These are phyloP conservation scores for Acestrorhynchus altus DNA, from an alignment of 2,797 vertebrate species.

Conservation along the genomic window DNA sequence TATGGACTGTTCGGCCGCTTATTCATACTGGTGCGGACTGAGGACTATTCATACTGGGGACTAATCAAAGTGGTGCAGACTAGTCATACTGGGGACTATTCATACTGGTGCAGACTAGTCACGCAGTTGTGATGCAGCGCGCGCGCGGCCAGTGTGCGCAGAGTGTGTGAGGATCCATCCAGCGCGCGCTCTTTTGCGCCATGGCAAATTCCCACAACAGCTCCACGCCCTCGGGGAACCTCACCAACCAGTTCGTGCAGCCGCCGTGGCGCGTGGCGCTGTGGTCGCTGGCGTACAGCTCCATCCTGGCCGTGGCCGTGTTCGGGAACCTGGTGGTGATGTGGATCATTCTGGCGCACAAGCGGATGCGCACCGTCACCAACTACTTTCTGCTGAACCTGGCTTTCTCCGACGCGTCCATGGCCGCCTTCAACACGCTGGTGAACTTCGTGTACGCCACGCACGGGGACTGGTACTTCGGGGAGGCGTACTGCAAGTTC, in stretches of 20 bases:
- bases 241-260: slow-evolving; percentile 91
- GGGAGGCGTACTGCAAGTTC: slow-evolving; percentile 94
- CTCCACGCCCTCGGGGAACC: slow-evolving; percentile 77
- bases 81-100: too few species aligned
- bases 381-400: slow-evolving; percentile 96
- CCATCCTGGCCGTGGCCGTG: slow-evolving; percentile 90
- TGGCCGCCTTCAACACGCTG: slow-evolving; percentile 95
- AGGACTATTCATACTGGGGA: too few species aligned
- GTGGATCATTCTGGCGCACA: slow-evolving; percentile 98
- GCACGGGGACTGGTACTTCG: slow-evolving; percentile 97
- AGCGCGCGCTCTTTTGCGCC: slow-evolving; percentile 24
- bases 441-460: slow-evolving; percentile 94
- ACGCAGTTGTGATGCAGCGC: too few species aligned
- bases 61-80: too few species aligned
- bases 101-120: too few species aligned
- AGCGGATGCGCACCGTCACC: slow-evolving; percentile 96
- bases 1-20: background rate
- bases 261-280: slow-evolving; percentile 94
- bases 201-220: slow-evolving; percentile 74
- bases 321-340: slow-evolving; percentile 95
- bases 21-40: background rate
- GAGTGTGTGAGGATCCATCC: background rate
- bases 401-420: slow-evolving; percentile 94
- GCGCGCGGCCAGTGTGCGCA: slow-evolving; percentile 16
- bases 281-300: slow-evolving; percentile 93